Evolutionary conservation across 2,888 invertebrate species (phyloP).

Genomic region (Rhamphomyia laevipes): DNA sequence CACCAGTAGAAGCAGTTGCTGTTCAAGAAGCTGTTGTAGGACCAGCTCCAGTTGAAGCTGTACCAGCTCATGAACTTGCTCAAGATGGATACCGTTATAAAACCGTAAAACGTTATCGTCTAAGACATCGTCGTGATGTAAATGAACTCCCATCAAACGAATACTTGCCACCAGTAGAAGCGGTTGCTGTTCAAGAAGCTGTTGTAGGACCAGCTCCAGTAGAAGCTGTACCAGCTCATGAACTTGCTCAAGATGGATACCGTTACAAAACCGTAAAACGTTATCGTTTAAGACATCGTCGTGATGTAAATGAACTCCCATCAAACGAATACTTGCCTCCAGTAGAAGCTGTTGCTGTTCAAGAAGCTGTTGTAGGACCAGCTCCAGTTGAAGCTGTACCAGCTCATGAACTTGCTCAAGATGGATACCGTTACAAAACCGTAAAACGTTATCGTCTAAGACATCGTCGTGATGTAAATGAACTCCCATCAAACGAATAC

Average conservation of each 20-base stretch:
- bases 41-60: constrained; percentile 16
- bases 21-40: too few relatives aligned
- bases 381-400: constrained; percentile 18
- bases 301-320: constrained; percentile 23
- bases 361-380: constrained; percentile 18
- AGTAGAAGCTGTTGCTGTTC: constrained; percentile 4
- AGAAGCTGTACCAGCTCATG: constrained; percentile 10
- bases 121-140: constrained; percentile 24
- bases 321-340: constrained; percentile 12
- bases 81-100: constrained; percentile 25
- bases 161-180: background rate
- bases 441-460: constrained; percentile 1
- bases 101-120: constrained; percentile 22
- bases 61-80: constrained; percentile 19
- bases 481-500: constrained; percentile 14
- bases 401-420: constrained; percentile 23
- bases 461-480: background rate
- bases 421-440: constrained; percentile 18
- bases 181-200: background rate
- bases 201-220: background rate
- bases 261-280: constrained; percentile 23
- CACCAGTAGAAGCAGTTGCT: constrained; percentile 17
- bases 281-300: constrained; percentile 21
- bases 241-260: constrained; percentile 23
- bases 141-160: background rate